Evolutionary conservation across 2,113 vertebrate species (phyloP).

Genomic region (Mustelus asterias): DNA sequence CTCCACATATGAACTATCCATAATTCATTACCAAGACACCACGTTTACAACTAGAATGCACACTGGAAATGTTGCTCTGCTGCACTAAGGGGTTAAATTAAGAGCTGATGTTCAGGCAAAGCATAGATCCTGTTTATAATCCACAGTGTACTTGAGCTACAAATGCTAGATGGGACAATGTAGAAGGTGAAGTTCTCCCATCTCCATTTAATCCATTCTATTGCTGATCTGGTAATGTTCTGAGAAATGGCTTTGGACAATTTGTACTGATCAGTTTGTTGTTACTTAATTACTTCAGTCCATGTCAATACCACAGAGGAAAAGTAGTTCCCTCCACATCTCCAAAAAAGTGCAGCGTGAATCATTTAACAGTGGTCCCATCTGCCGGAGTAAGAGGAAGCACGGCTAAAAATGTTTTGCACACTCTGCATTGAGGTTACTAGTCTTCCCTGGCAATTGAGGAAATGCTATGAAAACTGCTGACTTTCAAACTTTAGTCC

Average conservation of each 20-base stretch:
- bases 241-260: background rate
- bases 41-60: background rate
- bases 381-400: background rate
- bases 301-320: background rate
- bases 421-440: background rate
- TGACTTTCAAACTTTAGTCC: background rate
- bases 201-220: background rate
- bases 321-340: background rate
- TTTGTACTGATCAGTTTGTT: background rate
- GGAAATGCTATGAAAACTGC: background rate
- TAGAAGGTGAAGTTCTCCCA: background rate
- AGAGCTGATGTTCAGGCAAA: background rate
- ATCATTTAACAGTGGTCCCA: background rate
- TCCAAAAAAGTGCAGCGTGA: background rate
- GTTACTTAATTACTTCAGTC: background rate
- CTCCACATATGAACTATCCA: background rate
- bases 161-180: background rate
- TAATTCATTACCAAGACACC: background rate
- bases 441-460: background rate
- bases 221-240: background rate
- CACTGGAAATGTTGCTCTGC: background rate
- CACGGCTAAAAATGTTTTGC: background rate
- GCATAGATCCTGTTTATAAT: background rate
- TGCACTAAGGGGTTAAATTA: background rate
- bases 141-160: background rate